These are phyloP conservation scores for Drosophila melanocephala DNA, from an alignment of 2,888 invertebrate species.

Conservation along the genomic window DNA sequence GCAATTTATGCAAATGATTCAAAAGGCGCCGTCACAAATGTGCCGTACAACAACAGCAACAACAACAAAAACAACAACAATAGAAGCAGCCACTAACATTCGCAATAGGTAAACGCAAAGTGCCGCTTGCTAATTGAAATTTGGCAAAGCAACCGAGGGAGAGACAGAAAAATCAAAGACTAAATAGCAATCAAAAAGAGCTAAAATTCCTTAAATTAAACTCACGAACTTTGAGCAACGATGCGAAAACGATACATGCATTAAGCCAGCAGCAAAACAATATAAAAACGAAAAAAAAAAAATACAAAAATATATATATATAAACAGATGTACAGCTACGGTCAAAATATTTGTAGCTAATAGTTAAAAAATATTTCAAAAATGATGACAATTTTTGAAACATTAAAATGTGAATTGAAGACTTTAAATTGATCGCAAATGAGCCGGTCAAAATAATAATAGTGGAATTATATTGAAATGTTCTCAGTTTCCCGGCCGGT, in stretches of 20 bases:
- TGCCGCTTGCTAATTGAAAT: constrained; percentile 80
- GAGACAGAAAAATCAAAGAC: constrained; percentile 68
- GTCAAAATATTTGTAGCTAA: neutral
- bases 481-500: no score
- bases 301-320: neutral
- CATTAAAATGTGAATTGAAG: neutral
- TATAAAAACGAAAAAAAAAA: constrained; percentile 39
- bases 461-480: neutral
- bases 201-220: constrained; percentile 81
- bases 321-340: constrained; percentile 45
- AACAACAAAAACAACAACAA: constrained; percentile 15
- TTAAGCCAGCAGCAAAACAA: constrained; percentile 64
- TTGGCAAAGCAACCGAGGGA: constrained; percentile 43
- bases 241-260: constrained; percentile 81
- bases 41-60: constrained; percentile 32
- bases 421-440: neutral
- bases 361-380: neutral
- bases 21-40: constrained; percentile 78
- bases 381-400: neutral
- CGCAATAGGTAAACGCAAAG: constrained; percentile 65
- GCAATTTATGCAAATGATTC: constrained; percentile 80
- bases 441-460: neutral
- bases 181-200: constrained; percentile 78
- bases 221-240: constrained; percentile 82
- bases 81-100: constrained; percentile 19